phyloP scores from a whole-genome alignment of 2,797 vertebrate genomes.

The Naso thynnoides region DNA sequence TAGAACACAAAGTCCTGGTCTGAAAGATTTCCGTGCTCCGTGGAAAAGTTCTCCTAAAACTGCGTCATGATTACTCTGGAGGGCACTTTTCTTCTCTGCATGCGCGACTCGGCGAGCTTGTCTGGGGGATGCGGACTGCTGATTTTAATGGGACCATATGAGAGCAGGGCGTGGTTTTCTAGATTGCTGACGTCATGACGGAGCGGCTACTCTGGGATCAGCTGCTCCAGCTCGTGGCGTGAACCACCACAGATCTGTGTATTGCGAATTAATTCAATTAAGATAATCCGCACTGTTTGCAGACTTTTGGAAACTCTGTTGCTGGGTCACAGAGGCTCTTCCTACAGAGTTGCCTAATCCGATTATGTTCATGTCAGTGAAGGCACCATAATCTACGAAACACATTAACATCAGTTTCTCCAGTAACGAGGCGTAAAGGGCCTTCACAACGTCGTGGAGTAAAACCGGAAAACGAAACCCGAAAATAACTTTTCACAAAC shows the following conservation, averaged over 20 bases:
- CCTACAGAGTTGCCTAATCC: slow-evolving; percentile 89
- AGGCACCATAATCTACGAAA: slow-evolving; percentile 61
- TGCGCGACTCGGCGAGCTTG: slow-evolving; percentile 29
- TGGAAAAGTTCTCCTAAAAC: slow-evolving; percentile 46
- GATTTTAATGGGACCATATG: slow-evolving; percentile 74
- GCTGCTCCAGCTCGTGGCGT: slow-evolving; percentile 72
- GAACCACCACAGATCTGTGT: slow-evolving; percentile 85
- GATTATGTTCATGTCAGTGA: slow-evolving; percentile 86
- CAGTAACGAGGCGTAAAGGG: neutral
- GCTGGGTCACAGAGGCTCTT: slow-evolving; percentile 72
- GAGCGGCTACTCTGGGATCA: slow-evolving; percentile 78
- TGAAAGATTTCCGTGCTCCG: slow-evolving; percentile 17
- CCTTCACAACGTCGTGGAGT: neutral
- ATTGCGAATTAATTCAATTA: slow-evolving; percentile 97
- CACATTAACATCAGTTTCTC: slow-evolving; percentile 32
- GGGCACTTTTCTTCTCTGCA: slow-evolving; percentile 7
- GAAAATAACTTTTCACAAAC: no score
- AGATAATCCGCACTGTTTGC: slow-evolving; percentile 89
- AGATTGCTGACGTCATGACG: slow-evolving; percentile 92
- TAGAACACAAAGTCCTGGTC: slow-evolving; percentile 29
- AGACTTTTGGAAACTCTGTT: slow-evolving; percentile 68
- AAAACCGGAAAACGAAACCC: neutral
- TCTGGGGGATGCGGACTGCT: slow-evolving; percentile 23
- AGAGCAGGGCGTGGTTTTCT: slow-evolving; percentile 90
- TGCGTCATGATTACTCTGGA: slow-evolving; percentile 71